Percentiles rank a stretch among this genome's conserved stretches.
Conservation (phyloP, 1,140 invertebrate species). For the Mactra quadrangularis region DNA sequence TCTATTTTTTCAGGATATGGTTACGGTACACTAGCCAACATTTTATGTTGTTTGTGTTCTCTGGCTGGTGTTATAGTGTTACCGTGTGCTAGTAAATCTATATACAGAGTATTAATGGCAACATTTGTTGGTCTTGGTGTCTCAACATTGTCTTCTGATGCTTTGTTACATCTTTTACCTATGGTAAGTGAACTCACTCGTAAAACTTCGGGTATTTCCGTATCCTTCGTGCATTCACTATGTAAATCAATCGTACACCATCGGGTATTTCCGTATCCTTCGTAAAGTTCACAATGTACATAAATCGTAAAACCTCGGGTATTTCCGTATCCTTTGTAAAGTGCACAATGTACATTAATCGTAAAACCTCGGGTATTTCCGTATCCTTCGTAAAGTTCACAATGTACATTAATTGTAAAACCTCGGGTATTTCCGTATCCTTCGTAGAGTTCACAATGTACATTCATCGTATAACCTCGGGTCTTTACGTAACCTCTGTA, state of each 20-base stretch:
- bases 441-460: no score
- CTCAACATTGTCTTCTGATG: conserved; percentile 82
- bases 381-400: neutral
- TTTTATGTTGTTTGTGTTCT: conserved; percentile 70
- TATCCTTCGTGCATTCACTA: no score
- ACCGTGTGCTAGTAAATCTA: conserved; percentile 48
- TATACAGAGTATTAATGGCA: conserved; percentile 76
- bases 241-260: no score
- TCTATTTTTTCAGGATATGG: conserved; percentile 66
- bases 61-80: conserved; percentile 64
- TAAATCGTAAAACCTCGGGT: no score
- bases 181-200: conserved; percentile 64
- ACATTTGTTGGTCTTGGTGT: conserved; percentile 83
- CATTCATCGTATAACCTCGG: no score
- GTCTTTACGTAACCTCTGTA: no score
- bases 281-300: no score
- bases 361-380: no score
- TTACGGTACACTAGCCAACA: conserved; percentile 66
- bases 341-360: no score
- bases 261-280: neutral
- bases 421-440: no score
- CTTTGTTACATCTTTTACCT: conserved; percentile 84
- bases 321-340: no score
- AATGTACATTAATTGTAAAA: no score
- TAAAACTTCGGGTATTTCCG: neutral